Evolutionary conservation across 2,797 vertebrate species (phyloP), one percentile per base, ranked within the genome.

Genomic region (Emydoidea blandingii): DNA sequence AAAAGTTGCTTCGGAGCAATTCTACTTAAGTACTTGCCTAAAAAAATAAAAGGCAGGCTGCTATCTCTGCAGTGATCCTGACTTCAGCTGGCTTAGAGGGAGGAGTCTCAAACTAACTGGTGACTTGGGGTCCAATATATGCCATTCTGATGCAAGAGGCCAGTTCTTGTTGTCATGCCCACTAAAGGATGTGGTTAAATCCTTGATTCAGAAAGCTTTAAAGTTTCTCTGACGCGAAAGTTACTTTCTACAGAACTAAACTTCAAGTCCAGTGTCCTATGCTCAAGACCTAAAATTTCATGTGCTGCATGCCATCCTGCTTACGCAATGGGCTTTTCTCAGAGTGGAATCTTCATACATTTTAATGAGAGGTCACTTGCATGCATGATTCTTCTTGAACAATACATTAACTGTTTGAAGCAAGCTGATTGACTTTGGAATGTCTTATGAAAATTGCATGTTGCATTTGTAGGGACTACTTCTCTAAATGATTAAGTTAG

Each of bases 291-390:
- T 86, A 92, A 92, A 95, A 96, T 95, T 96, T 92, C 93, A 96
- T 82, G 85, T 29, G 79, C 44, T 86, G 83, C 83, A 92, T 93
- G 82, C 92, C 88, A 79, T n/a, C 14, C 72, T 62, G 84, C 72
- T 93, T 93, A 90, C 47, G 91, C 95, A 89, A 90, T 47, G 49
- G 87, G 19, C 62, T 85, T 85, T 76, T 95, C 96, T 97, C 95
- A 91, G 56, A 96, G 91, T 90, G 88, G 95, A 92, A 79, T 72
- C 83, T 85, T 92, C 59, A 79, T 94, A 91, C 95, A 95, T 97
- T 96, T 93, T 96, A 96, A 97, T 95, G 95, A 96, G 88, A 50
- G 78, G 96, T 91, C 92, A 93, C 95, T 97, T 97, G 95, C 95
- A 94, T 96, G 92, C 95, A 96, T 95, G 93, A 92, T 94, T 97